Percentiles rank a stretch among this genome's conserved stretches.
Evolutionary conservation across 2,888 invertebrate species (phyloP).

Genomic region (Chrysolina americana): DNA sequence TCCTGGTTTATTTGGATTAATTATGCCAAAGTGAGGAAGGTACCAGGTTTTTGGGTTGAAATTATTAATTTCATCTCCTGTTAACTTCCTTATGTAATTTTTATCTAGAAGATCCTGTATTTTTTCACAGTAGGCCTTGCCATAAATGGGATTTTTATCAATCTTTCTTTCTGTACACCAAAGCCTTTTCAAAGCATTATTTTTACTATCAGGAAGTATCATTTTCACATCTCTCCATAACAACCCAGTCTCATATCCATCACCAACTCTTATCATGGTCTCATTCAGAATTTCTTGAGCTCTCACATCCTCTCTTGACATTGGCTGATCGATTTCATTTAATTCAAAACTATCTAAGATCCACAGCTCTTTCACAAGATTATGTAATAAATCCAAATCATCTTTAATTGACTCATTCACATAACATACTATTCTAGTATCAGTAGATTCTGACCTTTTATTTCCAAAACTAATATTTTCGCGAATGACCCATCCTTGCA

Average conservation of each 20-base stretch:
- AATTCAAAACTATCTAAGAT: constrained; percentile 1
- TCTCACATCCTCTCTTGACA: constrained; percentile 8
- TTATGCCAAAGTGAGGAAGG: too few species aligned
- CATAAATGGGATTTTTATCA: too few species aligned
- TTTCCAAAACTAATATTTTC: too few species aligned
- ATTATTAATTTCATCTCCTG: constrained; percentile 1
- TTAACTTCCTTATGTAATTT: too few species aligned
- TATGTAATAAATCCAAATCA: constrained; percentile 25
- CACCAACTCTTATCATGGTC: constrained; percentile 19
- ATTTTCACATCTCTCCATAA: too few species aligned
- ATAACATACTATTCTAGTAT: constrained; percentile 24
- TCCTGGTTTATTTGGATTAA: too few species aligned
- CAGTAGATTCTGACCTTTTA: too few species aligned
- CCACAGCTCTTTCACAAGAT: constrained; percentile 19
- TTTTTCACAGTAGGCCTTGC: constrained; percentile 8
- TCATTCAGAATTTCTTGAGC: constrained; percentile 16
- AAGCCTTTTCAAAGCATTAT: constrained; percentile 15
- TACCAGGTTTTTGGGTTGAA: background rate
- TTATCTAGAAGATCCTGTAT: background rate
- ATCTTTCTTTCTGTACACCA: constrained; percentile 29
- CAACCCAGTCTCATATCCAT: too few species aligned
- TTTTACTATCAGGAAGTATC: too few species aligned
- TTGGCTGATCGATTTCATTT: background rate
- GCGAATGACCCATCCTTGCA: too few species aligned
- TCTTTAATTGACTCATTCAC: constrained; percentile 25